phyloP scores from a whole-genome alignment of 2,797 vertebrate genomes.

The Pipistrellus kuhlii region DNA sequence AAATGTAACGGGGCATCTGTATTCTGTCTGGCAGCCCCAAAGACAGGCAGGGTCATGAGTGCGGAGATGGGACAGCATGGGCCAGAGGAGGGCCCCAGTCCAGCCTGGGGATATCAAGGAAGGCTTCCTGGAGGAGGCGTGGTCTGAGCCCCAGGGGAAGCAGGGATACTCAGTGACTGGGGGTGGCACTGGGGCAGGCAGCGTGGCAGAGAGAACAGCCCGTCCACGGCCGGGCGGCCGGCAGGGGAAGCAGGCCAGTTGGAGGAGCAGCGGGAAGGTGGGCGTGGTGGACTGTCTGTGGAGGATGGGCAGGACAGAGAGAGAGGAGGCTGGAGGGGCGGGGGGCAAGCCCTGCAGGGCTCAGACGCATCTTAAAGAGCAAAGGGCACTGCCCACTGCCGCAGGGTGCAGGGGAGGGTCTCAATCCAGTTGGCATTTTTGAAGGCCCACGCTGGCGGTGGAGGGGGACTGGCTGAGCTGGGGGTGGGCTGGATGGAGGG shows the following conservation, averaged over 20 bases:
- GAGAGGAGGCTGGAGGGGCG: neutral
- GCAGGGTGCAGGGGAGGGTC: neutral
- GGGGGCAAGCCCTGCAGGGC: neutral
- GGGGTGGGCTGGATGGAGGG: neutral
- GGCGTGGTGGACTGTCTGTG: neutral
- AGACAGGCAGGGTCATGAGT: neutral
- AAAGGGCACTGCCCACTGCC: neutral
- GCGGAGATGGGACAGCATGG: neutral
- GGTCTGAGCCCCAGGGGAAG: neutral
- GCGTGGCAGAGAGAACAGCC: neutral
- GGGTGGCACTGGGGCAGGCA: neutral
- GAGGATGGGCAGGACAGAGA: neutral
- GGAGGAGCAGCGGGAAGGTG: neutral
- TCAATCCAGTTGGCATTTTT: neutral
- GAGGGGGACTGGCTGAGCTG: neutral
- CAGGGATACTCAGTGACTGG: neutral
- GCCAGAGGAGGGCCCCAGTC: neutral
- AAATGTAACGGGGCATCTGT: neutral
- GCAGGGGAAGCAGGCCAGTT: neutral
- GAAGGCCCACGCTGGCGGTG: neutral
- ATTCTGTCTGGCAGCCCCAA: neutral
- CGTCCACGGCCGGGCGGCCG: neutral
- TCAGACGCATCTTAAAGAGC: neutral
- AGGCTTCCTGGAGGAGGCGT: constrained; percentile 40
- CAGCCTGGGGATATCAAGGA: neutral